Conservation (phyloP, 1,140 invertebrate genomes). For the Drosophila lacertosa region DNA sequence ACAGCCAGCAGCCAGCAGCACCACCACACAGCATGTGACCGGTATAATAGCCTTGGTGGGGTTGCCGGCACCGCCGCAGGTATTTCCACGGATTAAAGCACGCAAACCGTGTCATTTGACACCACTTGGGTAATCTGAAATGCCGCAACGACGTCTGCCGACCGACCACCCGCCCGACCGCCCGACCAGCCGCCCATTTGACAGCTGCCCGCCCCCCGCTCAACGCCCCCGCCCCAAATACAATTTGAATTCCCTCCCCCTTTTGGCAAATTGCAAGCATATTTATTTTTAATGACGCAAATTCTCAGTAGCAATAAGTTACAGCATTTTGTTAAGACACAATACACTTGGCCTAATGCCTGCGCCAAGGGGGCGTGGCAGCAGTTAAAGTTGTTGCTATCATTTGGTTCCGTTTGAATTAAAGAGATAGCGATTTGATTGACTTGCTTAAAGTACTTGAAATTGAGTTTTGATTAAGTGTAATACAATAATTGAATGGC, state of each 20-base stretch:
- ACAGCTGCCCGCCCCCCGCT: constrained; percentile 22
- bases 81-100: constrained; percentile 80
- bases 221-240: constrained; percentile 33
- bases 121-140: constrained; percentile 79
- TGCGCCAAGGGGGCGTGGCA: constrained; percentile 3
- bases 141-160: constrained; percentile 42
- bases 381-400: constrained; percentile 2
- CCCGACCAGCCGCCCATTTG: too few relatives aligned
- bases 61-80: constrained; percentile 68
- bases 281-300: constrained; percentile 76
- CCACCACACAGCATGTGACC: constrained; percentile 65
- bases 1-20: constrained; percentile 1
- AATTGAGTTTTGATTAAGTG: too few relatives aligned
- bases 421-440: constrained; percentile 9
- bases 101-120: constrained; percentile 79
- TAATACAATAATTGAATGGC: too few relatives aligned
- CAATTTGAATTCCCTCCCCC: constrained; percentile 14
- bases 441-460: not conserved
- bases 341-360: constrained; percentile 27
- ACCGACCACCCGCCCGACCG: constrained; percentile 3
- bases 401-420: constrained; percentile 27
- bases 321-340: constrained; percentile 49
- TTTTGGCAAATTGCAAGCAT: constrained; percentile 60
- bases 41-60: constrained; percentile 70
- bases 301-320: constrained; percentile 63